Conservation (phyloP, 2,797 vertebrate species). For the Petrocephalus sullivani region DNA sequence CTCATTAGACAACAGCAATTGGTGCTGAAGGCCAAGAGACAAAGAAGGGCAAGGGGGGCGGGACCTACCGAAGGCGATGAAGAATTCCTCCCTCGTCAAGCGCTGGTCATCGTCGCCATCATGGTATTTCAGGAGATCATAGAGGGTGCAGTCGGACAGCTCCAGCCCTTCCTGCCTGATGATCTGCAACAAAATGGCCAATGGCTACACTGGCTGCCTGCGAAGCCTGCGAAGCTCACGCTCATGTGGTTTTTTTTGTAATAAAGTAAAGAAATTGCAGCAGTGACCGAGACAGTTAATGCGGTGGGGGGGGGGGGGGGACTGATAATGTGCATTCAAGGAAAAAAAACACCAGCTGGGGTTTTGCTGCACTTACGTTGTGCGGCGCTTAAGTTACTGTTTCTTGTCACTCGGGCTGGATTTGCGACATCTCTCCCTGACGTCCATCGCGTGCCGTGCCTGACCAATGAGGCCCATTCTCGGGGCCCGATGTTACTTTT, state of each 20-base stretch:
- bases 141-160: constrained; percentile 76
- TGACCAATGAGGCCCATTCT: neutral
- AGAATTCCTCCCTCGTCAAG: constrained; percentile 84
- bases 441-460: neutral
- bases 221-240: neutral
- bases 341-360: neutral
- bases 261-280: neutral
- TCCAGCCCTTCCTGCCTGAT: constrained; percentile 85
- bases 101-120: constrained; percentile 79
- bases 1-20: neutral
- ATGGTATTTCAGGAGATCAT: constrained; percentile 88
- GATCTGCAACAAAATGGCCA: constrained; percentile 53
- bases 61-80: constrained; percentile 77
- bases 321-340: neutral
- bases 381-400: no score
- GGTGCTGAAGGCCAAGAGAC: neutral
- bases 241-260: neutral
- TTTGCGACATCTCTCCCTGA: neutral
- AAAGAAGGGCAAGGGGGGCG: no score
- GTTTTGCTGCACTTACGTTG: neutral
- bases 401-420: neutral
- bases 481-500: neutral
- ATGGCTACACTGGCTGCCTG: neutral
- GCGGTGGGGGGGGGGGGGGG: neutral
- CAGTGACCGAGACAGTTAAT: neutral